A percentile compares a stretch with the other conserved stretches of the same genome.
Evolutionary conservation across 2,888 invertebrate species (phyloP).

Genomic region (Oegoconia quadripuncta): DNA sequence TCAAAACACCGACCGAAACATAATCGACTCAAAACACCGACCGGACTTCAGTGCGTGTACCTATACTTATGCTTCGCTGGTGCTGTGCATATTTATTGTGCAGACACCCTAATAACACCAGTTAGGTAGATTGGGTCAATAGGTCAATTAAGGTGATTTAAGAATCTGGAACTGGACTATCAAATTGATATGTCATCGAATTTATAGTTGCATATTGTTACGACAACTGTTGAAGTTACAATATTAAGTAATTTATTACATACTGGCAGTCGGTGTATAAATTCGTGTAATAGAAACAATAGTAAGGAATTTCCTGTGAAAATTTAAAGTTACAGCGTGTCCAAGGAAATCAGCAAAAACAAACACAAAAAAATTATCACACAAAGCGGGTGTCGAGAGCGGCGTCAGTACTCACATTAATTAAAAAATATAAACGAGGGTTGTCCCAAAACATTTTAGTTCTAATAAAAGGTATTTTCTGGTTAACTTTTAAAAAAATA

Average conservation of each 20-base stretch:
- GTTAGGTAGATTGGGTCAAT: too few relatives aligned
- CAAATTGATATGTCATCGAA: too few relatives aligned
- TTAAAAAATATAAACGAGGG: constrained; percentile 72
- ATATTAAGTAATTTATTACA: not conserved
- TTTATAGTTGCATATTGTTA: too few relatives aligned
- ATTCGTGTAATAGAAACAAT: constrained; percentile 6
- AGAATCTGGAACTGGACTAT: too few relatives aligned
- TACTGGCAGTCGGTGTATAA: not conserved
- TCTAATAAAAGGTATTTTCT: constrained; percentile 56
- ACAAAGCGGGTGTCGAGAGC: constrained; percentile 69
- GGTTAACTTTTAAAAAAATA: constrained; percentile 63
- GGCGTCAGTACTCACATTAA: constrained; percentile 64
- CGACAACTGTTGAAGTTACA: too few relatives aligned
- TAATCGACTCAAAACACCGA: too few relatives aligned
- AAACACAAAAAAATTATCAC: constrained; percentile 39
- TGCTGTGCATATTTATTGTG: too few relatives aligned
- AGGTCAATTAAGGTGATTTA: too few relatives aligned
- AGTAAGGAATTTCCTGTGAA: constrained; percentile 34
- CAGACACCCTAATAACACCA: too few relatives aligned
- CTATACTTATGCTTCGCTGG: too few relatives aligned
- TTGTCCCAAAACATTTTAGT: constrained; percentile 78
- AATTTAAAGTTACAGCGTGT: constrained; percentile 28
- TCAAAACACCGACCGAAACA: too few relatives aligned
- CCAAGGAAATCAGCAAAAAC: constrained; percentile 36
- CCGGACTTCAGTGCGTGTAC: too few relatives aligned